Base-by-base conservation (phyloP, 2,888 invertebrate genomes). In the Trissolcus brochymenae region DNA sequence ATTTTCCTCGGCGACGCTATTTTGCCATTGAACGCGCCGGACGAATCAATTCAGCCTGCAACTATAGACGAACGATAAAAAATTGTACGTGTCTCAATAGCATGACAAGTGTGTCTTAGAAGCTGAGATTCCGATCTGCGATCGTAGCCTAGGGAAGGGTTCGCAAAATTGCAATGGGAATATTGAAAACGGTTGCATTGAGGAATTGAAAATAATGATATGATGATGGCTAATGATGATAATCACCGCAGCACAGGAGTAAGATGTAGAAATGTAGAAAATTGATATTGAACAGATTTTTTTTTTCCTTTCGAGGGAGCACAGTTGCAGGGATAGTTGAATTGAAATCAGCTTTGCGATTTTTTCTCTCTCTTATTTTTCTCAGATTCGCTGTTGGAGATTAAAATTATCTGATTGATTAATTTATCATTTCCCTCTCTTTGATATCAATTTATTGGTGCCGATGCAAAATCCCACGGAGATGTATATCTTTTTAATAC, bases 21-120 rank as follows among this genome's bases (percentile, higher is more conserved):
- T 35, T 7, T 14, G 54, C 64, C 25, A 67, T 67, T 51, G 57
- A 57, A 40, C 66, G 21, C 25, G 59, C 59, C 46, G 57, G 51
- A 67, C 53, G 67, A 67, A 57, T 67, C 67, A 67, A 59, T 67
- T 59, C 51, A 51, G 14, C 41, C 51, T 29, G 49, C 49, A 35
- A 35, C 35, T 35, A 35, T 35, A 35, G 9, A 35, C 7, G 35
- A 35, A 11, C 9, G 46, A n/a, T 43, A 57, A 17, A 13, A 11
- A 57, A 65, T 49, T 49, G 41, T n/a, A 9, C 13, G 66, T 57
- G 50, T 55, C 46, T 65, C 35, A n/a, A 21, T 6, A 16, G 14
- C 35, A 55, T 40, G 40, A 56, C 57, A 29, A 43, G 59, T 66
- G 59, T 66, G 66, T 51, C 57, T 41, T n/a, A 53, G 56, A 57